phyloP scores from a whole-genome alignment of 2,888 invertebrate genomes.

The Diarsia rubi region DNA sequence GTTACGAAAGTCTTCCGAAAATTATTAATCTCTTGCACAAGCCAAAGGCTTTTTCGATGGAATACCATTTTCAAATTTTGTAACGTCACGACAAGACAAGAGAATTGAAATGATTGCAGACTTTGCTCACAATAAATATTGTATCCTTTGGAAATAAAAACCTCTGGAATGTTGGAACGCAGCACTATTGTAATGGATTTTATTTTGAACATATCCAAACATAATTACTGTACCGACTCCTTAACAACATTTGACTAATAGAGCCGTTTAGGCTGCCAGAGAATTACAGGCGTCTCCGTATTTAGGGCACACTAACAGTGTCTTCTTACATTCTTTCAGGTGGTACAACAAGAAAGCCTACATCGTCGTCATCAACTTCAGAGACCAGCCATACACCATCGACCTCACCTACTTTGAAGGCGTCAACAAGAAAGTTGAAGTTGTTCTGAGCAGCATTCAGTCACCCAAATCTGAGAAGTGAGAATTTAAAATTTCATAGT shows the following conservation, averaged over 20 bases:
- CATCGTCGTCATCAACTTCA: slow-evolving; percentile 91
- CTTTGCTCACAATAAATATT: not conserved
- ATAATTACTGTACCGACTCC: no score
- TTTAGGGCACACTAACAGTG: not conserved
- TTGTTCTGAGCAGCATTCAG: slow-evolving; percentile 87
- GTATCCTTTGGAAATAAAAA: not conserved
- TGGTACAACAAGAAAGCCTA: slow-evolving; percentile 78
- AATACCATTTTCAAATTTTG: no score
- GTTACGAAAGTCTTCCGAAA: not conserved
- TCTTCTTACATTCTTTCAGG: slow-evolving; percentile 61
- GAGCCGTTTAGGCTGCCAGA: no score
- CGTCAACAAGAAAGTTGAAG: slow-evolving; percentile 81
- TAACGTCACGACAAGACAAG: no score
- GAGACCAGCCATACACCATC: slow-evolving; percentile 85
- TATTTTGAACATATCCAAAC: not conserved
- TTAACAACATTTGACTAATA: no score
- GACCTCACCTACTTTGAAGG: slow-evolving; percentile 90
- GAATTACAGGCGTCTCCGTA: no score
- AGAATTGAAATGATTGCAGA: not conserved
- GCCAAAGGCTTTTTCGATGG: not conserved
- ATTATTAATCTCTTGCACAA: no score
- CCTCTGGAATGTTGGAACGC: not conserved
- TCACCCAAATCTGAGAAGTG: slow-evolving; percentile 89
- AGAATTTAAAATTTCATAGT: slow-evolving; percentile 68
- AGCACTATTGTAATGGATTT: no score